These are phyloP conservation scores for Hipparchia semele DNA, from an alignment of 2,888 invertebrate genomes.

Conservation along the genomic window DNA sequence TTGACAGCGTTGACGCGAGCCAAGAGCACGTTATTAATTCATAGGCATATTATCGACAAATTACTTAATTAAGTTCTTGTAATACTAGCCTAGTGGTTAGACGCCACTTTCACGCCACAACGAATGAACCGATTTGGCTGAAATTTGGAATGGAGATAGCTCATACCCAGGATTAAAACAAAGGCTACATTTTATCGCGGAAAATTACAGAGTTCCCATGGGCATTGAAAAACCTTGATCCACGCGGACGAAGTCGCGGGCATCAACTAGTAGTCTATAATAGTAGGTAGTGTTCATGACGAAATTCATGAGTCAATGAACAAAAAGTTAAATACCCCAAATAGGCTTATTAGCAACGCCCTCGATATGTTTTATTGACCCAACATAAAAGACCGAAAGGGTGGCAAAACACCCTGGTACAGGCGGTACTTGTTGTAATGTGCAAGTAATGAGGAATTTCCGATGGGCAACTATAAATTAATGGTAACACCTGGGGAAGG, in stretches of 20 bases:
- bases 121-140: no score
- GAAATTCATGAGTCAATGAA: background rate
- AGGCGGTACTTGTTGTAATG: slow-evolving; percentile 58
- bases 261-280: background rate
- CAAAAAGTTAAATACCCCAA: slow-evolving; percentile 6
- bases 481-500: slow-evolving; percentile 71
- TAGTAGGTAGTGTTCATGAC: background rate
- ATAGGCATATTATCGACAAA: slow-evolving; percentile 3
- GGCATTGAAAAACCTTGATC: no score
- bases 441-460: slow-evolving; percentile 49
- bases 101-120: no score
- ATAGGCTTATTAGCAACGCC: slow-evolving; percentile 2
- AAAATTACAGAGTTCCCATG: no score
- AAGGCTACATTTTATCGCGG: no score
- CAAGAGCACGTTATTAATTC: slow-evolving; percentile 20
- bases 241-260: no score
- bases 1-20: slow-evolving; percentile 29
- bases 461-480: slow-evolving; percentile 56
- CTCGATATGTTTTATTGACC: slow-evolving; percentile 28
- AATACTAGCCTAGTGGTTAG: no score
- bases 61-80: background rate
- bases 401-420: slow-evolving; percentile 50
- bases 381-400: slow-evolving; percentile 12
- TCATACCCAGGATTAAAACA: no score
- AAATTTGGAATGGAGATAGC: no score